Conservation (phyloP, 2,797 vertebrate species). For the Pampus argenteus region DNA sequence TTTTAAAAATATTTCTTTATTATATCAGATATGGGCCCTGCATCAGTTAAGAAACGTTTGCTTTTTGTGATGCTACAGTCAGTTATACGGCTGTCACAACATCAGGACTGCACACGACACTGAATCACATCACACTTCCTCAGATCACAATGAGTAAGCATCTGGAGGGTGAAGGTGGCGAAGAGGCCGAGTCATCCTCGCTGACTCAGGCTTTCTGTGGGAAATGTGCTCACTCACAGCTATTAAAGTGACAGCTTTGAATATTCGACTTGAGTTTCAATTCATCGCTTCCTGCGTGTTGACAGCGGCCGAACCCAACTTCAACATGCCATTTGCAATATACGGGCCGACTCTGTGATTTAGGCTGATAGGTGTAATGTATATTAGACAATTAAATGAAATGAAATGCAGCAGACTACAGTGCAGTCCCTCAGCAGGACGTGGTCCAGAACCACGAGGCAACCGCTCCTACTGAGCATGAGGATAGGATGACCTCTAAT, state of each 20-base stretch:
- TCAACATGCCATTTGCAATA: not conserved
- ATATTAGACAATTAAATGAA: constrained; percentile 10
- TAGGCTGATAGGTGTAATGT: constrained; percentile 23
- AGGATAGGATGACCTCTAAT: constrained; percentile 75
- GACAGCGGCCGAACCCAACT: not conserved
- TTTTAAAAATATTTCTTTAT: not conserved
- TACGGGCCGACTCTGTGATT: not conserved
- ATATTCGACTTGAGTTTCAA: not conserved
- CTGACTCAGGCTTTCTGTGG: constrained; percentile 12
- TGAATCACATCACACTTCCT: not conserved
- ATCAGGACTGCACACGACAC: constrained; percentile 3
- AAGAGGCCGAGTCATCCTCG: not conserved
- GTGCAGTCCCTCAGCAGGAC: constrained; percentile 20
- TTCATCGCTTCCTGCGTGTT: not conserved
- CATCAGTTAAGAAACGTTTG: too few species aligned
- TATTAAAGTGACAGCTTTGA: constrained; percentile 8
- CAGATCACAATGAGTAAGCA: not conserved
- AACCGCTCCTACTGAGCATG: constrained; percentile 18
- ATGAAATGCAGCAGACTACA: constrained; percentile 17
- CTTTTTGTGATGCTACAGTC: not conserved
- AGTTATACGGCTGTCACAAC: not conserved
- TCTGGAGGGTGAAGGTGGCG: not conserved
- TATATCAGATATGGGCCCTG: too few species aligned
- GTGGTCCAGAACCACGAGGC: constrained; percentile 14
- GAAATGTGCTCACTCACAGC: not conserved